Evolutionary conservation across 2,113 vertebrate species (phyloP).

Genomic region (Sylvilagus bachmani): DNA sequence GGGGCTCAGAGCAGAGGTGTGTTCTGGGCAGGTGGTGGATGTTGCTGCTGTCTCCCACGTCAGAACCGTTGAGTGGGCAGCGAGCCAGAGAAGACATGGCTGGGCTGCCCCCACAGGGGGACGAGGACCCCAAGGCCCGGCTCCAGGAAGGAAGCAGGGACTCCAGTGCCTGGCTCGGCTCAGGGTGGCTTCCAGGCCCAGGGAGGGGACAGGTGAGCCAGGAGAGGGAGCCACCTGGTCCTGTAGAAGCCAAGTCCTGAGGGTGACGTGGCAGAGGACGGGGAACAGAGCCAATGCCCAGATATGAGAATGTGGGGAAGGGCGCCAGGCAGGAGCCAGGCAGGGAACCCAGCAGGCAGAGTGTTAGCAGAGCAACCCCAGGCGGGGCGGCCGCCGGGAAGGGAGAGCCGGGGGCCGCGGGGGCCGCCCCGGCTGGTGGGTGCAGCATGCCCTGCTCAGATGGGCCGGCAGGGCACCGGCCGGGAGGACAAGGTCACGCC

Average conservation of each 20-base stretch:
- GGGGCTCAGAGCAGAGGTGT: neutral
- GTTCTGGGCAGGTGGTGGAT: fast-evolving
- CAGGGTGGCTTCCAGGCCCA: neutral
- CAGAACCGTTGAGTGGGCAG: too few species aligned
- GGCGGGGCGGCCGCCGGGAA: fast-evolving
- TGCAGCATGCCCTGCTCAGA: too few species aligned
- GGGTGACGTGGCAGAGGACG: neutral
- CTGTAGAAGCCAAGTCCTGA: neutral
- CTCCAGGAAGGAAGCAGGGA: neutral
- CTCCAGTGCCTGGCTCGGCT: too few species aligned
- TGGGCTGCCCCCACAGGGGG: neutral
- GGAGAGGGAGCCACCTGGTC: too few species aligned
- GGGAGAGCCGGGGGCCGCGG: fast-evolving
- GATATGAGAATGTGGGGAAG: fast-evolving
- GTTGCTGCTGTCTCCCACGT: neutral
- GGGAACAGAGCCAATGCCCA: too few species aligned
- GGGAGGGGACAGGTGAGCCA: neutral
- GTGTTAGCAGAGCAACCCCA: too few species aligned
- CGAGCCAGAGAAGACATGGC: fast-evolving
- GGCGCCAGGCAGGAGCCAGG: fast-evolving
- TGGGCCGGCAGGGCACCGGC: neutral
- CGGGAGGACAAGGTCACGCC: fast-evolving
- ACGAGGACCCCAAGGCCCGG: fast-evolving
- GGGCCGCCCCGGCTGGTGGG: fast-evolving
- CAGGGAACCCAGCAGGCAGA: neutral